Evolutionary conservation across 2,888 invertebrate species (phyloP).

Genomic region (Cacoxenus indagator): DNA sequence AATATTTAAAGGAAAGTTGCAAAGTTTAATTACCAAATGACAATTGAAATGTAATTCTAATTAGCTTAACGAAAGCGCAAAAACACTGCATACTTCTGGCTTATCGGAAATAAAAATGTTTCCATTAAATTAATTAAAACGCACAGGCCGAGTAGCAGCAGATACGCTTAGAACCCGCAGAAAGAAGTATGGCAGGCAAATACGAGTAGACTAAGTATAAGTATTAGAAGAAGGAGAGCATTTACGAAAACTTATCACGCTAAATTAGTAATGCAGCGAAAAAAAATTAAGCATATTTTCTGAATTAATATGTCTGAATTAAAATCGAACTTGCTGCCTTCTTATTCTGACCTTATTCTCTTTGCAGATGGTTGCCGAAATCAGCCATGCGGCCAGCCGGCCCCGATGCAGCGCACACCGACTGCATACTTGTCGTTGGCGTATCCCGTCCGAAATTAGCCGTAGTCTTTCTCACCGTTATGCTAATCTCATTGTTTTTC

Average conservation of each 20-base stretch:
- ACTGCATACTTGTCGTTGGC: conserved; percentile 87
- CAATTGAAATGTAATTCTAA: conserved; percentile 46
- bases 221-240: not conserved
- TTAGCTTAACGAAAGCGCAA: conserved; percentile 38
- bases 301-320: too few species aligned
- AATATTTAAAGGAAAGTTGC: not conserved
- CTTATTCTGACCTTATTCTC: conserved; percentile 29
- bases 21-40: conserved; percentile 36
- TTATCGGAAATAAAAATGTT: conserved; percentile 5
- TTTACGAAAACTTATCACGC: too few species aligned
- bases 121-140: conserved; percentile 28
- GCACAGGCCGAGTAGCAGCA: not conserved
- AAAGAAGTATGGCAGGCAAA: not conserved
- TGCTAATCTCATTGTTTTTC: conserved; percentile 84
- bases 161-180: not conserved
- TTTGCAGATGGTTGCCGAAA: conserved; percentile 84
- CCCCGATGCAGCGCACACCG: conserved; percentile 81
- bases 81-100: not conserved
- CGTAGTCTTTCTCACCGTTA: conserved; percentile 81
- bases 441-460: conserved; percentile 88
- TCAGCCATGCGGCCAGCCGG: conserved; percentile 86
- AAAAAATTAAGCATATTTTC: not conserved
- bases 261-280: not conserved
- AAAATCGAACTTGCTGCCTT: too few species aligned
- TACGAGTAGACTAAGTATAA: too few species aligned